Conservation (phyloP, 2,888 invertebrate species). For the Thera britannica region DNA sequence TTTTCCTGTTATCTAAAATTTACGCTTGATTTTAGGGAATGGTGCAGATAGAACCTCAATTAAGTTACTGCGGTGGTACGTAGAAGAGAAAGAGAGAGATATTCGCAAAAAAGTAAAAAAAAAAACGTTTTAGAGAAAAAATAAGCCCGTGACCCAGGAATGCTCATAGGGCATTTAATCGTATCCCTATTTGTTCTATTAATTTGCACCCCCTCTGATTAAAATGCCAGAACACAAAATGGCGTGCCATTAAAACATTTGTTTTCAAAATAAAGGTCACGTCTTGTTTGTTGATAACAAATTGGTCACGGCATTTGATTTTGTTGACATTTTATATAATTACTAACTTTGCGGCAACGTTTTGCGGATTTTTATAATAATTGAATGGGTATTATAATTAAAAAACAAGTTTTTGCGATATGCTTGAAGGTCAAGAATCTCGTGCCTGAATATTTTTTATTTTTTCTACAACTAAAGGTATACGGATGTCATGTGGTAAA, state of each 20-base stretch:
- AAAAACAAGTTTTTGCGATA: background rate
- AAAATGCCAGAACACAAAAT: slow-evolving; percentile 70
- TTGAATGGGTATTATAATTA: background rate
- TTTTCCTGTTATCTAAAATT: background rate
- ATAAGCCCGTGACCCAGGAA: slow-evolving; percentile 11
- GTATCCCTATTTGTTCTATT: slow-evolving; percentile 45
- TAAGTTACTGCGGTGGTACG: too few relatives aligned
- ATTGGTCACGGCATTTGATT: slow-evolving; percentile 41
- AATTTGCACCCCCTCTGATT: slow-evolving; percentile 55
- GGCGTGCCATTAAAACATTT: slow-evolving; percentile 58
- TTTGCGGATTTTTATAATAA: slow-evolving; percentile 1
- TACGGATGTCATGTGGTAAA: too few relatives aligned
- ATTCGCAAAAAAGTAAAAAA: too few relatives aligned
- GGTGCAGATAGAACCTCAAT: too few relatives aligned
- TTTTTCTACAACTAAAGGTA: too few relatives aligned
- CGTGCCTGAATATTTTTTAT: too few relatives aligned
- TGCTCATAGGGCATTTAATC: slow-evolving; percentile 38
- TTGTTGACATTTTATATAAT: slow-evolving; percentile 43
- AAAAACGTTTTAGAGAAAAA: too few relatives aligned
- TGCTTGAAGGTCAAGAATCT: too few relatives aligned
- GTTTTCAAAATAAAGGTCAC: slow-evolving; percentile 39
- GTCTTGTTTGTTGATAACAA: slow-evolving; percentile 40
- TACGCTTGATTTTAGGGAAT: background rate
- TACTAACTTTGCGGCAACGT: slow-evolving; percentile 22
- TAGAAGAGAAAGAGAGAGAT: too few relatives aligned